Evolutionary conservation across 30 jellyfish, hydroid and myxozoan species (phyloP).

Genomic region (Aurelia sp.): DNA sequence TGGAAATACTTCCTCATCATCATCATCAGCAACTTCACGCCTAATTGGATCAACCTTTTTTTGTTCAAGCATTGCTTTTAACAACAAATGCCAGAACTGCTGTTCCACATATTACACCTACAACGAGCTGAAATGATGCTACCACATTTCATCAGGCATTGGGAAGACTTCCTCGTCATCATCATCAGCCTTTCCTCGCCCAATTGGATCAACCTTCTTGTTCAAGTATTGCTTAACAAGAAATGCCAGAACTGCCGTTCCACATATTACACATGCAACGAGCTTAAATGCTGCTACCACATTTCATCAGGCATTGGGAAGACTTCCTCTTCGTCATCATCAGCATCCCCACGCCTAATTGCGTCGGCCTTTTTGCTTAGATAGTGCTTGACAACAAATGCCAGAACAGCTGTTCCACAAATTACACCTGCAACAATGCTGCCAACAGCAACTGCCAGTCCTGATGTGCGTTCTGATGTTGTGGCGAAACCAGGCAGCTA

Average conservation of each 20-base stretch:
- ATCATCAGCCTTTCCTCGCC: conserved; percentile 23
- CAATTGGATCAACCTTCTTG: conserved; percentile 26
- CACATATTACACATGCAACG: conserved; percentile 80
- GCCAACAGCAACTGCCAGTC: conserved; percentile 88
- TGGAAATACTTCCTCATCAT: conserved; percentile 82
- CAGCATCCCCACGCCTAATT: conserved; percentile 9
- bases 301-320: conserved; percentile 94
- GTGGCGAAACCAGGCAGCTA: conserved; percentile 54
- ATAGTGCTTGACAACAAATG: conserved; percentile 47
- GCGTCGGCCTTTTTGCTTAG: conserved; percentile 52
- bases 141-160: conserved; percentile 94
- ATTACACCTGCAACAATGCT: conserved; percentile 83
- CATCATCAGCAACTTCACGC: conserved; percentile 17
- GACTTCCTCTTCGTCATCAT: conserved; percentile 76
- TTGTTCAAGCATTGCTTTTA: conserved; percentile 53
- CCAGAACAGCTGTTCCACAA: conserved; percentile 74
- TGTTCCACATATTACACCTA: conserved; percentile 22
- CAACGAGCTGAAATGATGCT: not conserved
- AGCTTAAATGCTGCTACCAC: conserved; percentile 50
- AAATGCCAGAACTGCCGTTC: conserved; percentile 71
- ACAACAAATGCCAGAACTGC: conserved; percentile 60
- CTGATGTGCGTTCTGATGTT: conserved; percentile 65
- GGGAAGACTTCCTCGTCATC: conserved; percentile 84
- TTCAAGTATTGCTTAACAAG: conserved; percentile 61
- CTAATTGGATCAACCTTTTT: conserved; percentile 32